Base-by-base conservation (phyloP, 2,113 vertebrate genomes). In the Apodemus speciosus region DNA sequence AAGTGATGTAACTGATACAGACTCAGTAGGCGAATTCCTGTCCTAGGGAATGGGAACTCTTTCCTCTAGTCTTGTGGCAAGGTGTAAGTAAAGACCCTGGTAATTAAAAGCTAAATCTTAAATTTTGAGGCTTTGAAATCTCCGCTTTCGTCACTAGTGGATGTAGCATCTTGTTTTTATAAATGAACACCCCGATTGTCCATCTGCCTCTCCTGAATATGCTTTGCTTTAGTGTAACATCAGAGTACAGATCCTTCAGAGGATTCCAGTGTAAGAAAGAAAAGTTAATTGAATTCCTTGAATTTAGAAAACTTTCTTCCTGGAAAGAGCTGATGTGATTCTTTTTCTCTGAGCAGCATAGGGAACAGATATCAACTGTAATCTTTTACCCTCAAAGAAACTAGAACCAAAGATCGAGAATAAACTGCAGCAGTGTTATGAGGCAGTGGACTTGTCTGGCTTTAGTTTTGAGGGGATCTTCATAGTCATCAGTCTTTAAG, bases 331-430 rank as follows among this genome's bases (percentile, higher is more conserved):
- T 89, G 53, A 58, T 40, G 13, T 35, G 35, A 46, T 40, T 91
- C 58, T 53, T 76, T 35, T 30, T 85, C 7, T 85, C 49, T 53
- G 51, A 89, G 71, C 32, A 92, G 60, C 30, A 35, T 53, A 71
- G 88, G 56, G 72, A 77, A 53, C 53, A 90, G 88, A 87, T 88
- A 72, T n/a, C 43, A 93, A 90, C 35, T 75, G 14, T 32, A 60
- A 8, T 27, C 38, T 85, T 92, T 93, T 92, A 62, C 60, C 58
- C 38, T 88, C 80, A 72, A 92, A 84, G 46, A 87, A 93, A 53
- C 76, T 73, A 85, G 38, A 43, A 80, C 8, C 51, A 75, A 56
- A 83, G 88, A 58, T 35, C 43, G 56, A 43, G 23, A 2, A 6
- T 35, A 68, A 75, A 49, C 56, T 43, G n/a, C 49, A 62, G 40